Percentiles rank a stretch among this genome's conserved stretches.
Conservation (phyloP, 2,888 invertebrate species). For the Epinotia nisella region DNA sequence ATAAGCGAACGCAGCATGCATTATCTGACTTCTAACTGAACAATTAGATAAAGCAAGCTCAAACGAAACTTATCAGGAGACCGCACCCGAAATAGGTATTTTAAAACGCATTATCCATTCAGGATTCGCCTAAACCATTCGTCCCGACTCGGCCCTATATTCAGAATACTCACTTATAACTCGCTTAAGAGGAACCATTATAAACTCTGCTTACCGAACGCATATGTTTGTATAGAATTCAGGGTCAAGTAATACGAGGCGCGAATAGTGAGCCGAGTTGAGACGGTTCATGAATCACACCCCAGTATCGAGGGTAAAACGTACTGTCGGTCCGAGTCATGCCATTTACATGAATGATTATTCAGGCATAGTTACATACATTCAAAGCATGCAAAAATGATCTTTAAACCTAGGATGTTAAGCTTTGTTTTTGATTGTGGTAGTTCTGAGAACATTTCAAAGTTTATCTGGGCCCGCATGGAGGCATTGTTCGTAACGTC, state of each 20-base stretch:
- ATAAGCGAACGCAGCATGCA: neutral
- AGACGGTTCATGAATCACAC: neutral
- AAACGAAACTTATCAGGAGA: conserved; percentile 23
- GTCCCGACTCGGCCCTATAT: conserved; percentile 59
- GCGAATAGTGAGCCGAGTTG: neutral
- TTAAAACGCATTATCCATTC: conserved; percentile 64
- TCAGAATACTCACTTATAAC: neutral
- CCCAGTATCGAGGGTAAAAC: conserved; percentile 66
- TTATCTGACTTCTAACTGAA: neutral
- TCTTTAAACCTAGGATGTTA: conserved; percentile 51
- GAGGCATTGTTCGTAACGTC: conserved; percentile 68
- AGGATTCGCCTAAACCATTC: conserved; percentile 68
- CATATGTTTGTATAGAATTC: neutral
- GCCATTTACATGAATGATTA: conserved; percentile 80
- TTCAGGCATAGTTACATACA: conserved; percentile 58
- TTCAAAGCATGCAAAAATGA: conserved; percentile 52
- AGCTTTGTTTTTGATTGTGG: conserved; percentile 55
- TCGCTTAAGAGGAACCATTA: neutral
- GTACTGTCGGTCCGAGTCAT: conserved; percentile 72
- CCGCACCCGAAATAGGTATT: conserved; percentile 52
- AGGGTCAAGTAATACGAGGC: neutral
- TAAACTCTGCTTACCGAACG: neutral
- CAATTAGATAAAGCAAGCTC: conserved; percentile 15
- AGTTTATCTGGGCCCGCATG: conserved; percentile 72
- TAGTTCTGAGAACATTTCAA: conserved; percentile 55